These are phyloP conservation scores for Rhinichthys klamathensis DNA, from an alignment of 2,113 vertebrate species.

Conservation along the genomic window DNA sequence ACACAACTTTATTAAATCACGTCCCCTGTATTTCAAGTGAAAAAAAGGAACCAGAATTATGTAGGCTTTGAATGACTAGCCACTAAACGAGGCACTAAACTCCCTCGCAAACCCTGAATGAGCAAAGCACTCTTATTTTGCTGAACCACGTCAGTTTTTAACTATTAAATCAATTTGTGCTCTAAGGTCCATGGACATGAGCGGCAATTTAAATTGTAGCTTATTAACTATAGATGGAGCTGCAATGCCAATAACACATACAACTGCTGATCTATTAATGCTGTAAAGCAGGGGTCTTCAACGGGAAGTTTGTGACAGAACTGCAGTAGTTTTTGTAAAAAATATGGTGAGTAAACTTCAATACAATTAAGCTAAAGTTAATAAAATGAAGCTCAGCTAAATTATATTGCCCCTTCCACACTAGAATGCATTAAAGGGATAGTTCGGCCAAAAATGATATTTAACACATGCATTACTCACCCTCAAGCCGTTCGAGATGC, in stretches of 20 bases:
- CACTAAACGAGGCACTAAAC: background rate
- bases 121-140: slow-evolving; percentile 13
- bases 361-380: background rate
- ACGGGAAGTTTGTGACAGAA: background rate
- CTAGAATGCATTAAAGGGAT: background rate
- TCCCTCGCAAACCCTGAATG: background rate
- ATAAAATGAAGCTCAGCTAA: background rate
- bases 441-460: no score
- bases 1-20: background rate
- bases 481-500: no score
- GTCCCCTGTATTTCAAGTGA: background rate
- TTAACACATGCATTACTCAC: no score
- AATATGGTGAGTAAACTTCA: background rate
- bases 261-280: background rate
- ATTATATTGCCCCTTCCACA: background rate
- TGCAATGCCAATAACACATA: slow-evolving; percentile 12
- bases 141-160: slow-evolving; percentile 8
- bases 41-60: background rate
- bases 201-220: background rate
- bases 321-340: background rate
- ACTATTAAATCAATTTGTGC: slow-evolving; percentile 29
- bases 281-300: background rate
- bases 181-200: background rate
- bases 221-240: slow-evolving; percentile 31
- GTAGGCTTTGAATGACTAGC: background rate